Evolutionary conservation across 2,113 vertebrate species (phyloP).

Genomic region (Hypocryptadius cinnamomeus): DNA sequence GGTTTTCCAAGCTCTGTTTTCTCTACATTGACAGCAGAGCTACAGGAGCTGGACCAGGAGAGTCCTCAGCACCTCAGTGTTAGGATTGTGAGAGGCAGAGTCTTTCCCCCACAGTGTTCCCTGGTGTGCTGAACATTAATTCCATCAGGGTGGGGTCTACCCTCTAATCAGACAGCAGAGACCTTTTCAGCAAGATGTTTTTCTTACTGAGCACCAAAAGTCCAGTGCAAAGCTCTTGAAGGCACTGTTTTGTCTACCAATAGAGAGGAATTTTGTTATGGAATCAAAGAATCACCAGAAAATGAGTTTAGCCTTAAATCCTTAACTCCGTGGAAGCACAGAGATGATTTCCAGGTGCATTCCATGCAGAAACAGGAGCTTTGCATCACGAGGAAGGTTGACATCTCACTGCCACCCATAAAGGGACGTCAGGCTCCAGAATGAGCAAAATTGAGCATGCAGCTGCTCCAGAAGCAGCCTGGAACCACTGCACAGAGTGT

Average conservation of each 20-base stretch:
- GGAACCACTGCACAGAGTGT: background rate
- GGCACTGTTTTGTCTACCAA: slow-evolving; percentile 16
- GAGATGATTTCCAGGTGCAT: slow-evolving; percentile 61
- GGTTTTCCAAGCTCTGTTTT: background rate
- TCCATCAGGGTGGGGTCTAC: background rate
- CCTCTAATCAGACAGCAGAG: background rate
- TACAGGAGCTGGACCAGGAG: background rate
- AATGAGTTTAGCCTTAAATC: slow-evolving; percentile 50
- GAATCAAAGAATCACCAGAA: slow-evolving; percentile 62
- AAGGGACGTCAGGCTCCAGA: background rate
- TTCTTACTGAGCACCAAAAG: background rate
- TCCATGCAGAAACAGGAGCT: slow-evolving; percentile 87
- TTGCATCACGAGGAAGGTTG: slow-evolving; percentile 85
- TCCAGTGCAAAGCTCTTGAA: slow-evolving; percentile 44
- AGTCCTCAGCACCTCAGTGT: background rate
- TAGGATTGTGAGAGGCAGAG: background rate
- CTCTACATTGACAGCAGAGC: background rate
- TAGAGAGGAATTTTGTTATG: slow-evolving; percentile 47
- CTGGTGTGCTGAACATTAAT: background rate
- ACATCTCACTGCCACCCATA: background rate
- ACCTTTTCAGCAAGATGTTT: background rate
- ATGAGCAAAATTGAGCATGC: background rate
- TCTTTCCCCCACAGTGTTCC: background rate
- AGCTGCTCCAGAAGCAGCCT: background rate
- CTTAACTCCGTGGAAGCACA: slow-evolving; percentile 59